Evolutionary conservation across 2,113 vertebrate genomes (phyloP).

Genomic region (Xiphophorus hellerii): DNA sequence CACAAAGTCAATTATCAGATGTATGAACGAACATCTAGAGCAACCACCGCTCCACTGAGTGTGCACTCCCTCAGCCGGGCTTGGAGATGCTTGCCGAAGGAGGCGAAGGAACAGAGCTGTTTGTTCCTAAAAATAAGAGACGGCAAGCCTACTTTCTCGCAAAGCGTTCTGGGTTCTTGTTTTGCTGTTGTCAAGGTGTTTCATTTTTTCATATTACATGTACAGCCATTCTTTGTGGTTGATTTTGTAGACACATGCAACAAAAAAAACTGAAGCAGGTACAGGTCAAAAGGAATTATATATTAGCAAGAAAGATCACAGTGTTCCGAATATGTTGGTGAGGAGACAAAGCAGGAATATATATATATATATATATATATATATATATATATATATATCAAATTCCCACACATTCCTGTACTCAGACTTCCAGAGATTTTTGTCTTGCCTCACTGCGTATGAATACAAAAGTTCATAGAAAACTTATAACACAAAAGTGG

Average conservation of each 20-base stretch:
- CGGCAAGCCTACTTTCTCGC: constrained; percentile 25
- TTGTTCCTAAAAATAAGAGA: constrained; percentile 66
- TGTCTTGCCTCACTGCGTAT: too few relatives aligned
- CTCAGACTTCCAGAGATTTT: too few relatives aligned
- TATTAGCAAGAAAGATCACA: constrained; percentile 41
- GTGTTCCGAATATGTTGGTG: constrained; percentile 40
- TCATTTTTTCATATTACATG: constrained; percentile 21
- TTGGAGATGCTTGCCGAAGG: constrained; percentile 3
- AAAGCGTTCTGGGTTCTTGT: constrained; percentile 20
- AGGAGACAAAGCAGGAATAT: constrained; percentile 33
- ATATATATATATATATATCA: not conserved
- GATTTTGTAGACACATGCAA: constrained; percentile 30
- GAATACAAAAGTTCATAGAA: too few relatives aligned
- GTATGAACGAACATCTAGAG: constrained; percentile 38
- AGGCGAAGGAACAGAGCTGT: constrained; percentile 24
- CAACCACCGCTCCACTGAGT: not conserved
- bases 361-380: too few relatives aligned
- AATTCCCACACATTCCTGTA: not conserved
- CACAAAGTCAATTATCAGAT: constrained; percentile 59
- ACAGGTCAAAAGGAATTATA: constrained; percentile 62
- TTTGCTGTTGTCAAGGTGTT: constrained; percentile 42
- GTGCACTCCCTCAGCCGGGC: not conserved
- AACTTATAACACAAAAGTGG: too few relatives aligned
- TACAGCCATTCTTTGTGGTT: constrained; percentile 52
- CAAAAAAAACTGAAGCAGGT: constrained; percentile 36